phyloP scores from a whole-genome alignment of 2,888 invertebrate genomes.

The Epiblema foenella region DNA sequence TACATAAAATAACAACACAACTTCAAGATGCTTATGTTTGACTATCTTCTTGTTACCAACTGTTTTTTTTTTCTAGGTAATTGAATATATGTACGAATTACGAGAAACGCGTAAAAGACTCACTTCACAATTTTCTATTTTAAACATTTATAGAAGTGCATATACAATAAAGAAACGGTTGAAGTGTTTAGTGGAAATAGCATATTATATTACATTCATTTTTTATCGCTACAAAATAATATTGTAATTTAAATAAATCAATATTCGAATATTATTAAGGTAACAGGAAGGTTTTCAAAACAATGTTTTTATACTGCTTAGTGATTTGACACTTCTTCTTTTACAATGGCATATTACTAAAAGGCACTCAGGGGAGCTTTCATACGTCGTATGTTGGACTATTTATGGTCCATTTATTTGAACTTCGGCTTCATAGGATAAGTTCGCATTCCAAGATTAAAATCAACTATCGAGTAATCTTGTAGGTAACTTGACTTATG shows the following conservation, averaged over 20 bases:
- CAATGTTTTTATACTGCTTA: neutral
- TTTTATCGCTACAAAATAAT: neutral
- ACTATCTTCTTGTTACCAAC: constrained; percentile 27
- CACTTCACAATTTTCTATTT: too few relatives aligned
- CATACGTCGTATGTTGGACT: neutral
- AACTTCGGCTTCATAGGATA: neutral
- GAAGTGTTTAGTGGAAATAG: neutral
- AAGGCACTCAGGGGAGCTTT: neutral
- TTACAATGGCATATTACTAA: neutral
- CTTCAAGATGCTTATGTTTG: constrained; percentile 26
- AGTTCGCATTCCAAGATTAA: neutral
- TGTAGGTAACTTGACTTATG: neutral
- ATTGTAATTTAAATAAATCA: too few relatives aligned
- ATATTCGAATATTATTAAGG: neutral
- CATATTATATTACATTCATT: too few relatives aligned
- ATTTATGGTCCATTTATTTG: neutral
- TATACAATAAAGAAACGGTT: too few relatives aligned
- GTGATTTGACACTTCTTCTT: constrained; percentile 35
- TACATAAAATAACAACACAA: constrained; percentile 14
- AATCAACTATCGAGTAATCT: neutral
- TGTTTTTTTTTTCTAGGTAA: neutral
- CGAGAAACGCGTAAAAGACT: too few relatives aligned
- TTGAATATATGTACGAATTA: neutral
- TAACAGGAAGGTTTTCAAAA: constrained; percentile 30
- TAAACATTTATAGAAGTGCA: too few relatives aligned